These are phyloP conservation scores for Drosophila yakuba DNA, from an alignment of 1,140 invertebrate genomes.

Conservation along the genomic window DNA sequence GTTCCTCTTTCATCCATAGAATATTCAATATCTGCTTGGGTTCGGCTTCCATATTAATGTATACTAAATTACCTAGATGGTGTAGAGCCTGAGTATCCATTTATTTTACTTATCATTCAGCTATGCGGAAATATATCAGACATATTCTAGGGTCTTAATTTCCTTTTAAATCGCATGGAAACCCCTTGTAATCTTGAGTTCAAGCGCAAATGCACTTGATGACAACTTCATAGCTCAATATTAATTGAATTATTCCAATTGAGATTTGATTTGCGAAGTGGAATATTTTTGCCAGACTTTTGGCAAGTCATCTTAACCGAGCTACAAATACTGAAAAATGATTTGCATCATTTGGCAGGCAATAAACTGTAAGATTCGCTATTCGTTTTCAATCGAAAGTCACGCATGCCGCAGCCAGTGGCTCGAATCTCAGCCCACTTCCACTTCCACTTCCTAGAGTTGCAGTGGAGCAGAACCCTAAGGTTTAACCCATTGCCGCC, in stretches of 20 bases:
- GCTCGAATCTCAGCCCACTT: constrained; percentile 25
- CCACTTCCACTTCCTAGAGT: constrained; percentile 30
- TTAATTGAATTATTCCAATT: constrained; percentile 41
- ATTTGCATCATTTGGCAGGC: constrained; percentile 54
- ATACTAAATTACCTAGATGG: no score
- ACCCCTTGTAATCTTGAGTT: neutral
- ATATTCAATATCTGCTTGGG: neutral
- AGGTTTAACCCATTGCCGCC: neutral
- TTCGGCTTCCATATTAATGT: no score
- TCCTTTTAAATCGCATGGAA: neutral
- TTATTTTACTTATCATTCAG: no score
- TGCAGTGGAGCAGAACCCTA: constrained; percentile 45
- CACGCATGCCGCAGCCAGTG: constrained; percentile 41
- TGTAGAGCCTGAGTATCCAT: no score
- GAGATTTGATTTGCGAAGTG: constrained; percentile 24
- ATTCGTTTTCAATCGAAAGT: constrained; percentile 47
- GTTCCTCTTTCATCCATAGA: no score
- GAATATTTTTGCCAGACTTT: constrained; percentile 21
- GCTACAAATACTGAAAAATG: constrained; percentile 40
- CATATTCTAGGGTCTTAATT: neutral
- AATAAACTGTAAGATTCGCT: constrained; percentile 49
- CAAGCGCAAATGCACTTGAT: constrained; percentile 1
- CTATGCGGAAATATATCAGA: neutral
- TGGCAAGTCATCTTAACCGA: constrained; percentile 33
- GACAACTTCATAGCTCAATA: constrained; percentile 1